A percentile compares a stretch with the other conserved stretches of the same genome.
Evolutionary conservation across 2,888 invertebrate genomes (phyloP).

Genomic region (Parnassius smintheus): DNA sequence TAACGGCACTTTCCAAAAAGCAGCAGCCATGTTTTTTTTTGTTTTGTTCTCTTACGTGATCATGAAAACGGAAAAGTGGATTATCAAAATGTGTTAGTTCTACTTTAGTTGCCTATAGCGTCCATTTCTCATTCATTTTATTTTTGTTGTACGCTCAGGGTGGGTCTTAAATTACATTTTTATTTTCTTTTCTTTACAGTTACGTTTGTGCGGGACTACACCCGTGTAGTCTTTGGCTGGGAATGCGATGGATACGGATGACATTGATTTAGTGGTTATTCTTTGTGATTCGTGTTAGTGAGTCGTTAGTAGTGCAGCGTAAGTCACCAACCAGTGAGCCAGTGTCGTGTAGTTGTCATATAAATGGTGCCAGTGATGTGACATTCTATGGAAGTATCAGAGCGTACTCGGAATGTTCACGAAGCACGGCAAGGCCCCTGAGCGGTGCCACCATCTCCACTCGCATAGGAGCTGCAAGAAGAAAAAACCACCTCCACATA

Average conservation of each 20-base stretch:
- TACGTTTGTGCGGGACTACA: conserved; percentile 57
- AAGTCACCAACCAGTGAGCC: conserved; percentile 39
- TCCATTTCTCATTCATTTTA: conserved; percentile 28
- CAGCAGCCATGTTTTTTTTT: conserved; percentile 46
- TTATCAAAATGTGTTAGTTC: conserved; percentile 43
- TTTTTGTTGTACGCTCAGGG: conserved; percentile 42
- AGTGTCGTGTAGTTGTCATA: conserved; percentile 51
- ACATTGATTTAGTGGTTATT: conserved; percentile 60
- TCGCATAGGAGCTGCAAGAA: conserved; percentile 74
- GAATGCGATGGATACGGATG: conserved; percentile 72
- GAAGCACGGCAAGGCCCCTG: conserved; percentile 74
- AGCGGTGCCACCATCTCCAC: conserved; percentile 70
- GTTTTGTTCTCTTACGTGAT: conserved; percentile 40
- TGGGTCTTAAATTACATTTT: conserved; percentile 54
- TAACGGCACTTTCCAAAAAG: conserved; percentile 46
- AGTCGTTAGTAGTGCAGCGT: conserved; percentile 43
- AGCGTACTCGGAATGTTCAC: conserved; percentile 76
- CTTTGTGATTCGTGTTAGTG: conserved; percentile 63
- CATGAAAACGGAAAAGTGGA: conserved; percentile 45
- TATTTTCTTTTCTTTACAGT: conserved; percentile 79
- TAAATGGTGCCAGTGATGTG: conserved; percentile 70
- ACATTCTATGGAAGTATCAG: conserved; percentile 73
- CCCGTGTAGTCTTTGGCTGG: conserved; percentile 61
- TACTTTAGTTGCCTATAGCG: conserved; percentile 35
- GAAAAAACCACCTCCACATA: conserved; percentile 76